Conservation (phyloP, 1,140 invertebrate species). For the Helicorthomorpha holstii region DNA sequence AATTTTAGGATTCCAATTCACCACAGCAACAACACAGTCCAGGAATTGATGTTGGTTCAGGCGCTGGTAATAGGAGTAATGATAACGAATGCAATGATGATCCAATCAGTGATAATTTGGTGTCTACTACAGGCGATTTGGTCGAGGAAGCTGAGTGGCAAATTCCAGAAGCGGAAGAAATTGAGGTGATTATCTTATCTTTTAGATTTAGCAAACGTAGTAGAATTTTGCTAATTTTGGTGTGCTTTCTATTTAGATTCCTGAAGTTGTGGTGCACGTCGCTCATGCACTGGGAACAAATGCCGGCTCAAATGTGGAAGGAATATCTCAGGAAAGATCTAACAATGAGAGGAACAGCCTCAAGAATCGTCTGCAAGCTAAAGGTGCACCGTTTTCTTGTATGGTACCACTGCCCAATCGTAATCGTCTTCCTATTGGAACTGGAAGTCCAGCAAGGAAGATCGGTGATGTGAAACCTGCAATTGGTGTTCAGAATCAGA, state of each 20-base stretch:
- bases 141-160: constrained; percentile 31
- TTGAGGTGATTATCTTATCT: constrained; percentile 35
- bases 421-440: constrained; percentile 1
- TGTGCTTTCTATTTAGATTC: constrained; percentile 3
- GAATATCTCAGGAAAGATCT: constrained; percentile 4
- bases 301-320: neutral
- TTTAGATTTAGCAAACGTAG: neutral
- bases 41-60: constrained; percentile 24
- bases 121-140: constrained; percentile 29
- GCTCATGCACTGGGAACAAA: constrained; percentile 4
- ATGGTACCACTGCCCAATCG: constrained; percentile 10
- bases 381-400: constrained; percentile 16
- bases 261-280: constrained; percentile 8
- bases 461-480: constrained; percentile 47
- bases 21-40: constrained; percentile 47
- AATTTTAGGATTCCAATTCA: constrained; percentile 35
- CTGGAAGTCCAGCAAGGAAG: constrained; percentile 31
- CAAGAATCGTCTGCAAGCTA: constrained; percentile 20
- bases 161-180: constrained; percentile 47
- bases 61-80: constrained; percentile 26
- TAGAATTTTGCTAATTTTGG: neutral
- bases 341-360: constrained; percentile 17
- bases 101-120: constrained; percentile 34
- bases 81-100: constrained; percentile 20
- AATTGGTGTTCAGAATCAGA: neutral